Conservation (phyloP, 2,888 invertebrate species). For the Acholoe squamosa region DNA sequence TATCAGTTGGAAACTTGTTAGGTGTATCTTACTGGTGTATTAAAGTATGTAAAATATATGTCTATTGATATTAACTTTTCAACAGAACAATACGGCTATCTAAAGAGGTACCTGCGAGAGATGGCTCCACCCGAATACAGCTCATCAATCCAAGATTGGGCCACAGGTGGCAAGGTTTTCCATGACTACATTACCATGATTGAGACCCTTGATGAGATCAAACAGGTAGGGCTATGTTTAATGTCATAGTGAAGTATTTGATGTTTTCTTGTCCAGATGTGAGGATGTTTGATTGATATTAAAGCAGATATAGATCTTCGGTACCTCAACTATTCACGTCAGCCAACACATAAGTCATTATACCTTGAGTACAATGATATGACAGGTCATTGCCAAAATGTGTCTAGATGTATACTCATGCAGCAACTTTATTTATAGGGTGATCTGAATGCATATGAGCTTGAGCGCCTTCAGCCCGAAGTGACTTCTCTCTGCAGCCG, state of each 20-base stretch:
- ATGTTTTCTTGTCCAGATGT: no score
- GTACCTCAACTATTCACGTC: no score
- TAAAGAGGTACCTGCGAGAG: conserved; percentile 86
- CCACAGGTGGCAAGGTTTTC: conserved; percentile 88
- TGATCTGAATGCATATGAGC: conserved; percentile 80
- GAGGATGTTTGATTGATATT: no score
- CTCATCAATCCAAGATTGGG: conserved; percentile 89
- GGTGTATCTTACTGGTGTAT: no score
- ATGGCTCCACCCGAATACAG: conserved; percentile 85
- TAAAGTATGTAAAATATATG: no score
- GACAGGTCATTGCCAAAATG: no score
- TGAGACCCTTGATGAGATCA: conserved; percentile 77
- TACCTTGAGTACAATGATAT: no score
- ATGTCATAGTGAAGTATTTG: no score
- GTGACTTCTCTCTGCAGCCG: conserved; percentile 85
- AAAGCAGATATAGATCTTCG: no score
- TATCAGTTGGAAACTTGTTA: no score
- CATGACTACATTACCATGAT: conserved; percentile 88
- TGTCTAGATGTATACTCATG: no score
- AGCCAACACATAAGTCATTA: no score
- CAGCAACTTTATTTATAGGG: conserved; percentile 72
- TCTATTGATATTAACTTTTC: background rate
- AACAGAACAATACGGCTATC: conserved; percentile 87
- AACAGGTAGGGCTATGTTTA: conserved; percentile 71
- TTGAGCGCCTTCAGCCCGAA: conserved; percentile 85